Evolutionary conservation across 2,888 invertebrate genomes (phyloP), one percentile per base, ranked within the genome.

Genomic region (Lochmaea crataegi): DNA sequence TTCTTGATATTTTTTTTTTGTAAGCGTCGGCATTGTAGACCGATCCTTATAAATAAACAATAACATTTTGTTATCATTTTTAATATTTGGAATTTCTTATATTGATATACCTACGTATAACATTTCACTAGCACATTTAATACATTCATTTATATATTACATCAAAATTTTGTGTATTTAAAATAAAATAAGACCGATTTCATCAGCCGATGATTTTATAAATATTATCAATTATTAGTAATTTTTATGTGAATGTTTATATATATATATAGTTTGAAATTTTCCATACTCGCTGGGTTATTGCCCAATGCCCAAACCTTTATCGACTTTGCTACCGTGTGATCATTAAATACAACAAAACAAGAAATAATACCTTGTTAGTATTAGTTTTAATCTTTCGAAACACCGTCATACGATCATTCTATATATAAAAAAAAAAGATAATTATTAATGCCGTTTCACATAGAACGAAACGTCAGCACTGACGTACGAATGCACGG

Each of bases 1-100:
- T 42, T 57, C 73, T 72, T 75, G 42, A 63, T 77, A n/a, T 79
- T 75, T 38, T 38, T 32, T 5, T 32, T 7, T 77, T 77, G 77
- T 78, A 80, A 80, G 81, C 80, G 79, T 80, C 75, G 80, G 81
- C 83, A 80, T 80, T 77, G 79, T 80, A 82, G 74, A 76, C 76
- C 79, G 78, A 77, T 78, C 76, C 69, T 48, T 41, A 53, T 65
- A 26, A 32, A 45, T 51, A 41, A 12, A 65, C 7, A 18, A 41
- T 57, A 58, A 65, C 18, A 51, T 45, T 26, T 60, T 38, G 41
- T 32, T 38, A 61, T 61, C 2, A 61, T 61, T 61, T 61, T 32
- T 16, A 61, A 16, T 18, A 38, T 51, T 65, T 48, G 53, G 66
- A 51, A 41, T 41, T 42, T 58, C 58, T 68, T 68, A 68, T 16